Evolutionary conservation across 2,113 vertebrate genomes (phyloP).

Genomic region (Tinamus guttatus): DNA sequence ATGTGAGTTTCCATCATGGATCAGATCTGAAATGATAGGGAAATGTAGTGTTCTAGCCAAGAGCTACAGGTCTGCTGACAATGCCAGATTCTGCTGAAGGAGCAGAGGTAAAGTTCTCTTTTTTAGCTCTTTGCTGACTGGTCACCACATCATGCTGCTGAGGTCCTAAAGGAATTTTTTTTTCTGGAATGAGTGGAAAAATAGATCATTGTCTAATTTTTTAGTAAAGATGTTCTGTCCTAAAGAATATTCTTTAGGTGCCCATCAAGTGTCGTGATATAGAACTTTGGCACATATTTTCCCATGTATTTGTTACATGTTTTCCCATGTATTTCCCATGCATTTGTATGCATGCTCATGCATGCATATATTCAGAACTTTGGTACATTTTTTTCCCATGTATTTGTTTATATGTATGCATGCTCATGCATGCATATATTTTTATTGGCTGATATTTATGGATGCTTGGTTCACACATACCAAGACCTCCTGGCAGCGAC

Average conservation of each 20-base stretch:
- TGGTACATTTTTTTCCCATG: not conserved
- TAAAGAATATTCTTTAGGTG: not conserved
- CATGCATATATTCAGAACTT: not conserved
- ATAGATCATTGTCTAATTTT: not conserved
- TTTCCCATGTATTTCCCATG: no score
- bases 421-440: not conserved
- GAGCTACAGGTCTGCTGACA: not conserved
- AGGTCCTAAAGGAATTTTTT: not conserved
- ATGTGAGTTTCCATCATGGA: not conserved
- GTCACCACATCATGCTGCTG: not conserved
- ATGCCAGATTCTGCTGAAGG: not conserved
- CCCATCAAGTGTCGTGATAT: not conserved
- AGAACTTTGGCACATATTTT: not conserved
- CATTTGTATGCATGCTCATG: not conserved
- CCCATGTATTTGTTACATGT: not conserved
- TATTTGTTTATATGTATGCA: not conserved
- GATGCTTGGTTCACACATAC: constrained; percentile 72
- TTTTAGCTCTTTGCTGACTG: not conserved
- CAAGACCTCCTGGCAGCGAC: constrained; percentile 91
- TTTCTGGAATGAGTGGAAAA: not conserved
- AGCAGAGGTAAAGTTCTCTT: not conserved
- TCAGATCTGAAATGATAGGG: not conserved
- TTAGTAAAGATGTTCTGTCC: not conserved
- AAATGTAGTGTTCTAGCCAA: not conserved
- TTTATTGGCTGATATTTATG: not conserved